Conservation (phyloP, 2,797 vertebrate genomes). For the Molothrus aeneus region DNA sequence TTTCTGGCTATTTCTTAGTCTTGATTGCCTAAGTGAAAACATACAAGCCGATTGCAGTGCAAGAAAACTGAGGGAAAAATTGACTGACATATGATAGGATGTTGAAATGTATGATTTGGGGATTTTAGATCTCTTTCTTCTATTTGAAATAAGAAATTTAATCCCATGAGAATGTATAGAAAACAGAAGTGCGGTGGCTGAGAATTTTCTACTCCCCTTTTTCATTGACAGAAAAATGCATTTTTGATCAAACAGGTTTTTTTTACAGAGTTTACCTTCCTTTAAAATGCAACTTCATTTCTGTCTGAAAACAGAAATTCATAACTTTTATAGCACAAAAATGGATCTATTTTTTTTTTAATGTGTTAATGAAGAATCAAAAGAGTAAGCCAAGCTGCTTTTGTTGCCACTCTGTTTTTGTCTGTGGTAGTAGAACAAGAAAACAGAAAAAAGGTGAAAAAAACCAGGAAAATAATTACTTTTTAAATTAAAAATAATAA, state of each 20-base stretch:
- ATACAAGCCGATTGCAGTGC: not conserved
- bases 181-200: conserved; percentile 18
- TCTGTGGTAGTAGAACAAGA: not conserved
- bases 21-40: conserved; percentile 38
- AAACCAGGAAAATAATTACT: too few relatives aligned
- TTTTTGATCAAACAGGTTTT: conserved; percentile 21
- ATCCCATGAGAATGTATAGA: conserved; percentile 6
- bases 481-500: not conserved
- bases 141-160: conserved; percentile 33
- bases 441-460: not conserved
- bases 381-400: not conserved
- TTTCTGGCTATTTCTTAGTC: conserved; percentile 8
- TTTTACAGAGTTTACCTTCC: not conserved
- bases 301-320: not conserved
- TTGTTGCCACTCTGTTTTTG: not conserved
- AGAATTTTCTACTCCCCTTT: not conserved
- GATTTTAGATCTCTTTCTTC: conserved; percentile 28
- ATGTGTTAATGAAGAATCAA: not conserved
- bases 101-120: conserved; percentile 43
- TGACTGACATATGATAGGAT: conserved; percentile 24
- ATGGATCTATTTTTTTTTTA: not conserved
- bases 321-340: not conserved
- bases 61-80: conserved; percentile 38
- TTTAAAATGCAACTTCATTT: conserved; percentile 5
- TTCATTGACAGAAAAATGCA: conserved; percentile 27